Evolutionary conservation across 2,113 vertebrate species (phyloP).

Genomic region (Jacana jacana): DNA sequence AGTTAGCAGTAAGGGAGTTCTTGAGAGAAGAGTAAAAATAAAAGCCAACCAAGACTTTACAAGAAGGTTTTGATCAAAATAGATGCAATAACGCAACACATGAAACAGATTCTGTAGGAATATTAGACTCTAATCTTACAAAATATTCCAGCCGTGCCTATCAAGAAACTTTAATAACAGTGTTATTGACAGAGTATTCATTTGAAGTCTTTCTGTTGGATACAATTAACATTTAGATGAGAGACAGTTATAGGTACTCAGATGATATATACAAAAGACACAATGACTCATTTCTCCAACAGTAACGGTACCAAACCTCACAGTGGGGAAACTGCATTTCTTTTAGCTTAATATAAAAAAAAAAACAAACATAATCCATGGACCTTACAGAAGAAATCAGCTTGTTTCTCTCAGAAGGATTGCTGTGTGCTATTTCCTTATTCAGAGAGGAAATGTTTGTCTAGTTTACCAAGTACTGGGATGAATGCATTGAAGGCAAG

Average conservation of each 20-base stretch:
- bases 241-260: slow-evolving; percentile 61
- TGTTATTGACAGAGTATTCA: slow-evolving; percentile 64
- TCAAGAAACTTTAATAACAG: slow-evolving; percentile 65
- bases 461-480: neutral
- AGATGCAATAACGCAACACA: neutral
- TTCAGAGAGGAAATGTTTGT: neutral
- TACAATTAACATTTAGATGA: slow-evolving; percentile 64
- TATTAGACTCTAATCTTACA: slow-evolving; percentile 29
- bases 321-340: neutral
- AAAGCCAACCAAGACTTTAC: neutral
- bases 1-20: neutral
- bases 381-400: neutral
- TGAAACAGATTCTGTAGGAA: neutral
- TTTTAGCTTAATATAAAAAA: neutral
- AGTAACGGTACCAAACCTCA: neutral
- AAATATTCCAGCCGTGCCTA: slow-evolving; percentile 55
- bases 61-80: slow-evolving; percentile 42
- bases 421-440: too few relatives aligned
- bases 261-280: slow-evolving; percentile 41
- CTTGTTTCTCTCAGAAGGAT: neutral
- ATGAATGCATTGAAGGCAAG: neutral
- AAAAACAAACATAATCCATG: neutral
- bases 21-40: neutral
- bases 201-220: slow-evolving; percentile 62
- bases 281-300: slow-evolving; percentile 54